phyloP scores from a whole-genome alignment of 2,888 invertebrate species.

The Scaptomyza tumidula region DNA sequence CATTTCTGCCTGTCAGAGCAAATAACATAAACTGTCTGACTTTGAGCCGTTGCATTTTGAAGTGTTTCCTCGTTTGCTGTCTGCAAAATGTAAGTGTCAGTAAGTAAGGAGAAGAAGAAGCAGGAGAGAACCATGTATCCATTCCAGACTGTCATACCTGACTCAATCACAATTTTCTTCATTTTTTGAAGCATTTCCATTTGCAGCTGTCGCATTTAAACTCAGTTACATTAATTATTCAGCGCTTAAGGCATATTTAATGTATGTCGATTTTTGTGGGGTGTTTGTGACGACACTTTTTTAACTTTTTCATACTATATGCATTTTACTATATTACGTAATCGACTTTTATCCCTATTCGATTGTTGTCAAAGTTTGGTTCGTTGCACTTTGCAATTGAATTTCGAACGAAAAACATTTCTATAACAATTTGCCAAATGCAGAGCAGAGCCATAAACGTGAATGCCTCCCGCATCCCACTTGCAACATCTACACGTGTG shows the following conservation, averaged over 20 bases:
- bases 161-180: slow-evolving; percentile 41
- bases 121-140: background rate
- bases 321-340: slow-evolving; percentile 22
- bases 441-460: slow-evolving; percentile 25
- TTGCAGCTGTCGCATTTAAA: slow-evolving; percentile 33
- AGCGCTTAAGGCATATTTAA: slow-evolving; percentile 21
- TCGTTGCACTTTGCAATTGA: slow-evolving; percentile 54
- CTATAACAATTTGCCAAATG: slow-evolving; percentile 73
- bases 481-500: background rate
- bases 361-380: slow-evolving; percentile 19
- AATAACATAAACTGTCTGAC: slow-evolving; percentile 52
- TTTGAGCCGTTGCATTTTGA: slow-evolving; percentile 16
- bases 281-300: slow-evolving; percentile 28
- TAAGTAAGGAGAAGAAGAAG: background rate
- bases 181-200: slow-evolving; percentile 65
- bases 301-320: background rate
- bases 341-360: slow-evolving; percentile 2
- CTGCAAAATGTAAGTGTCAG: background rate
- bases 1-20: slow-evolving; percentile 53
- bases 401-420: slow-evolving; percentile 69
- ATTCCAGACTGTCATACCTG: slow-evolving; percentile 41
- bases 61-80: slow-evolving; percentile 7
- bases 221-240: slow-evolving; percentile 63
- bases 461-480: background rate
- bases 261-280: background rate